Evolutionary conservation across 1,140 invertebrate genomes (phyloP).

Genomic region (Anadara kagoshimensis): DNA sequence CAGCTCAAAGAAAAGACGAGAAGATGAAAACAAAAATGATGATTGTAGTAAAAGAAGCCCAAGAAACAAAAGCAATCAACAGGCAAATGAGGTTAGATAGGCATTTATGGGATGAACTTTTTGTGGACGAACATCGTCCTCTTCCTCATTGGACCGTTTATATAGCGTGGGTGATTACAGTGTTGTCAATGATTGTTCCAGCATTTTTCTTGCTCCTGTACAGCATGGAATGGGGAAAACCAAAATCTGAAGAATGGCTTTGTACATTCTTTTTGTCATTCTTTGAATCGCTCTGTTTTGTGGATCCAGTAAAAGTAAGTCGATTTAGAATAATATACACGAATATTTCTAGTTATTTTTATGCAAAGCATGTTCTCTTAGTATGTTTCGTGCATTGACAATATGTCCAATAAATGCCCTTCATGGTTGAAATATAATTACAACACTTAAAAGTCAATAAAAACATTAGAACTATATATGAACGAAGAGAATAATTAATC

Average conservation of each 20-base stretch:
- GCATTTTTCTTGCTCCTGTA: conserved; percentile 60
- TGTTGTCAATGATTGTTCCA: conserved; percentile 33
- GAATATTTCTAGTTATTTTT: too few species aligned
- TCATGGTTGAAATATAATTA: too few species aligned
- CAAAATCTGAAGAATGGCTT: conserved; percentile 61
- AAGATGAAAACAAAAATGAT: background rate
- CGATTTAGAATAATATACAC: too few species aligned
- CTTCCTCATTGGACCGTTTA: conserved; percentile 52
- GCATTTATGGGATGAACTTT: background rate
- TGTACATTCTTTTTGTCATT: conserved; percentile 58
- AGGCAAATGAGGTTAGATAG: background rate
- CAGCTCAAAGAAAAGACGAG: background rate
- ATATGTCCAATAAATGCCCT: too few species aligned
- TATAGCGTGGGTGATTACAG: conserved; percentile 55
- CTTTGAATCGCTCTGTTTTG: conserved; percentile 53
- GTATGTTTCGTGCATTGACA: too few species aligned
- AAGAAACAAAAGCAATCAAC: background rate
- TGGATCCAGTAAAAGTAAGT: conserved; percentile 64
- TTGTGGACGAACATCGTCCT: conserved; percentile 13
- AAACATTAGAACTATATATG: too few species aligned
- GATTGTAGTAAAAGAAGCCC: background rate
- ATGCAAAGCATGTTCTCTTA: too few species aligned
- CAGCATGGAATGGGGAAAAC: conserved; percentile 63
- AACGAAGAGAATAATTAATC: too few species aligned
- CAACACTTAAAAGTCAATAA: too few species aligned